Conservation (phyloP, 2,113 vertebrate species). For the Balaeniceps rex region DNA sequence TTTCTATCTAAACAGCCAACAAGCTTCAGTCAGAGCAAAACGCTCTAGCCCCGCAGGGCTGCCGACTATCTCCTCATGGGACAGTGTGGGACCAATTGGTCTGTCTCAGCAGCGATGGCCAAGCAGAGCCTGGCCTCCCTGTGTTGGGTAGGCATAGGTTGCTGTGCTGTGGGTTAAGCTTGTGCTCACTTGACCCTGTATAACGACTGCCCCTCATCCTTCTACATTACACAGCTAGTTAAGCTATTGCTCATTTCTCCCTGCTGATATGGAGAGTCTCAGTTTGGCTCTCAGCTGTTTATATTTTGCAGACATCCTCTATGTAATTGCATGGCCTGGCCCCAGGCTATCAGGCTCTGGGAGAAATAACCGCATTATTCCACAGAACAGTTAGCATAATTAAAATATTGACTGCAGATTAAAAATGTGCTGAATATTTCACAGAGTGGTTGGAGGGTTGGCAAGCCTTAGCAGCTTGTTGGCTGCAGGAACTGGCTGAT, state of each 20-base stretch:
- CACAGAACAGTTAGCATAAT: slow-evolving; percentile 53
- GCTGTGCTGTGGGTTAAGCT: background rate
- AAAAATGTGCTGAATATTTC: slow-evolving; percentile 49
- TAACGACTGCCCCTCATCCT: background rate
- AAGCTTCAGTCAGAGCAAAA: background rate
- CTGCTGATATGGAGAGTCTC: background rate
- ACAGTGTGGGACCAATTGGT: background rate
- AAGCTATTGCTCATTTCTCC: background rate
- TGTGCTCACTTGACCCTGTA: background rate
- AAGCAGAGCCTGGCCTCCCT: background rate
- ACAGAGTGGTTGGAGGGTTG: slow-evolving; percentile 23
- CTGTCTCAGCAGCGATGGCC: background rate
- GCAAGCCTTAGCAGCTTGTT: slow-evolving; percentile 32
- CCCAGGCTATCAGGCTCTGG: slow-evolving; percentile 25
- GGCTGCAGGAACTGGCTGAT: slow-evolving; percentile 47
- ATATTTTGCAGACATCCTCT: slow-evolving; percentile 9
- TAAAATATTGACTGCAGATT: slow-evolving; percentile 63
- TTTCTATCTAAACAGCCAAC: background rate
- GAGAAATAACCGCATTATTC: slow-evolving; percentile 34
- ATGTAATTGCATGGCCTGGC: slow-evolving; percentile 19
- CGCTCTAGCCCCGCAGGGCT: background rate
- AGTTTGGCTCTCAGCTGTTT: slow-evolving; percentile 12
- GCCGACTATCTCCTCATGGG: background rate
- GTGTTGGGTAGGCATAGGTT: background rate
- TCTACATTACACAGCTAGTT: background rate